Base-by-base conservation (phyloP, 2,797 vertebrate genomes). In the Erpetoichthys calabaricus region DNA sequence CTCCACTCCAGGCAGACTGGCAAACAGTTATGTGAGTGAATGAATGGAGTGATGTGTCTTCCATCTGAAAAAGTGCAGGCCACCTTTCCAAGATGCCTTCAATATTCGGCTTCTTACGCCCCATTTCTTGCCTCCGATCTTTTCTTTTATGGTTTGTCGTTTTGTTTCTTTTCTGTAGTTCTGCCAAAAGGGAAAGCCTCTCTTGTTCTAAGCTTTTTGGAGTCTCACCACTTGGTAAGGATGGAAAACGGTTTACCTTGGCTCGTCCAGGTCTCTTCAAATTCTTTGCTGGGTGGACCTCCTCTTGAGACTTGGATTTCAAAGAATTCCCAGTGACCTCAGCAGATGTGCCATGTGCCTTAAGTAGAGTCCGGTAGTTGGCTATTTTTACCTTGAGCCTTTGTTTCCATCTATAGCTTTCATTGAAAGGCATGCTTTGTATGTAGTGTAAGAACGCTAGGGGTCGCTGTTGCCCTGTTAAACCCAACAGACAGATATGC, bases 41-140 rank as follows among this genome's bases (percentile, higher is more conserved):
- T n/a, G n/a, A n/a, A n/a, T n/a, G n/a, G n/a, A n/a, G n/a, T n/a
- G n/a, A n/a, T n/a, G n/a, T n/a, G n/a, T n/a, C 59, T 66, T 63
- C 62, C 62, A 61, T 54, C 59, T 61, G 53, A 61, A 66, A 60
- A 60, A 63, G 45, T 58, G 59, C 62, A 60, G 62, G 59, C 59
- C 64, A 61, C 59, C 62, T 66, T 56, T 63, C 64, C 61, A 60
- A 58, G 56, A 66, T 55, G 60, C 55, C 59, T 54, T 62, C 61
- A 45, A 63, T 62, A 60, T 54, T n/a, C 45, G 57, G 45, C 53
- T 55, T 55, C 9, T 3, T 3, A 10, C 55, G 41, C 8, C 55
- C 4, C 3, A 55, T 42, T 55, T 58, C 47, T 5, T 56, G 53
- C 62, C 62, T 59, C 57, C 61, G 59, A 25, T 59, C 59, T 47